phyloP scores from a whole-genome alignment of 2,888 invertebrate species.

The Ichneumoninae sp. region DNA sequence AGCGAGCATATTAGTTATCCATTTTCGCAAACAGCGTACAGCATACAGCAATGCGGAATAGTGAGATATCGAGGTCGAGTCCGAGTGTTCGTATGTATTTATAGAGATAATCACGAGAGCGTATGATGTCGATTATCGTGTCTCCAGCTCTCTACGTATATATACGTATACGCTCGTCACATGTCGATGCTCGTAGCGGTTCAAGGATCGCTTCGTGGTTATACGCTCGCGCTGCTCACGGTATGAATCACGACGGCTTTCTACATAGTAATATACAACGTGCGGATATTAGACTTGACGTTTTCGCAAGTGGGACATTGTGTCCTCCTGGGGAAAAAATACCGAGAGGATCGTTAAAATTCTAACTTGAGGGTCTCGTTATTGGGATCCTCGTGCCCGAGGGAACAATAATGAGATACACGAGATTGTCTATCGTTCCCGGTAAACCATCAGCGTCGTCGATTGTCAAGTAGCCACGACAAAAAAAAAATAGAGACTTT shows the following conservation, averaged over 20 bases:
- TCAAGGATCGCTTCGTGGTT: conserved; percentile 60
- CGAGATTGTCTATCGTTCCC: conserved; percentile 20
- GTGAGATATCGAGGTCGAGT: conserved; percentile 50
- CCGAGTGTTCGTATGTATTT: conserved; percentile 42
- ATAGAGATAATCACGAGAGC: conserved; percentile 56
- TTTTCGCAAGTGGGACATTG: conserved; percentile 29
- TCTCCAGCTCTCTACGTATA: conserved; percentile 47
- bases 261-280: conserved; percentile 9
- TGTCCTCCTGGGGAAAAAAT: conserved; percentile 27
- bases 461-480: conserved; percentile 15
- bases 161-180: conserved; percentile 49
- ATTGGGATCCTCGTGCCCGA: conserved; percentile 29
- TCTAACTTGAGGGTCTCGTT: conserved; percentile 21
- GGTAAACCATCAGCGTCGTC: conserved; percentile 8
- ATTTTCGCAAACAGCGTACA: conserved; percentile 36
- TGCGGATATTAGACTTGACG: conserved; percentile 9
- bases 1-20: conserved; percentile 11
- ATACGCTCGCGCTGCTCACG: conserved; percentile 18
- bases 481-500: conserved; percentile 32
- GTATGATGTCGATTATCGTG: conserved; percentile 63
- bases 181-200: conserved; percentile 63
- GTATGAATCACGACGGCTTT: conserved; percentile 56
- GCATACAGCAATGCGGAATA: conserved; percentile 55
- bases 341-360: conserved; percentile 9
- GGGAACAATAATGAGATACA: conserved; percentile 44